Base-by-base conservation (phyloP, 2,888 invertebrate species). In the Holacanthella duospinosa region DNA sequence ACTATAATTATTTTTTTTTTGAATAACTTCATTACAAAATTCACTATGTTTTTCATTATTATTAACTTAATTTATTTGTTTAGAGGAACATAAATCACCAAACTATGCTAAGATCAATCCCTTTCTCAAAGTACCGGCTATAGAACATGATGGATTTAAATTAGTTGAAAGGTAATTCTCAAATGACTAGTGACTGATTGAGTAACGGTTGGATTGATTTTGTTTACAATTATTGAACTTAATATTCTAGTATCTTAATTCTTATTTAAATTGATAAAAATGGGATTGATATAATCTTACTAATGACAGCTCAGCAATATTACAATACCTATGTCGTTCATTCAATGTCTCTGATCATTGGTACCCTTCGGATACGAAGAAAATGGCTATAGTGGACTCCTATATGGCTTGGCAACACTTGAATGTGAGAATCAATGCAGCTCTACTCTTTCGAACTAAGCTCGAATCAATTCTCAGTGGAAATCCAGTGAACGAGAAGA, bases 371-470 rank as follows among this genome's bases (percentile, higher is more conserved):
- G 76, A 79, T 66, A 64, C 75, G 2, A 69, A 74, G 64, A 71
- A 71, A 61, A 72, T 74, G 64, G 78, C 78, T 1, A 71, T 72
- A 44, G 75, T 79, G 1, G 78, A 79, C 62, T 77, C 79, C 64
- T 75, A 77, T 68, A 70, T 77, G 60, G 75, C 77, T 62, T 80
- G 79, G 79, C 79, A 80, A 62, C 79, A 80, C 64, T 57, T 74
- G 12, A 78, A 77, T 68, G 75, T 76, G 1, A 67, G 79, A 43
- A 36, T 75, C 9, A 71, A 74, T 58, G 76, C 76, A 56, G 74
- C 78, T 2, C 75, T 75, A 74, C 71, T 76, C 56, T 79, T 80
- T 19, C 12, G 21, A 48, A 48, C 48, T 16, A 9, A 48, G n/a
- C 21, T n/a, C 21, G 4, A 9, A 21, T 4, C 4, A 4, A 4